Base-by-base conservation (phyloP, 37 sponge, comb jelly and placozoan species). In the Axinella damicornis region DNA sequence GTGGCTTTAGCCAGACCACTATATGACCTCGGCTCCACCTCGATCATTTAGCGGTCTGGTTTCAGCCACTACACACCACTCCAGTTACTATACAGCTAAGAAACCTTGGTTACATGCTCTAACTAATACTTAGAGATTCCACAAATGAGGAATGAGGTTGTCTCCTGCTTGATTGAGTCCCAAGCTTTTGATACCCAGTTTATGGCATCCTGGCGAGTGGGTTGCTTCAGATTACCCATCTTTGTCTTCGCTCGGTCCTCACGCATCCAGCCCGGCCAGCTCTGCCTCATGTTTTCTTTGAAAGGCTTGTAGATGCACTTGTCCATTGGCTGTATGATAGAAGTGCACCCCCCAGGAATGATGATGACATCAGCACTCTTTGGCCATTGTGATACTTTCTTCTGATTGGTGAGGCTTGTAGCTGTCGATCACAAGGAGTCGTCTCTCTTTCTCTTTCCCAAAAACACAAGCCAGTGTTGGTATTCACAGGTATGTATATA, bases 111-210 rank as follows among this genome's bases (percentile, higher is more conserved):
- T 46, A 46, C 46, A 46, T 46, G 9, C 46, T 46, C 46, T 46
- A 46, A 46, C 46, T 46, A 46, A 46, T 46, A 46, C 46, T 62
- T 62, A 20, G 76, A 53, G 6, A 75, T 75, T 24, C 76, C 76
- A 57, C 76, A 75, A n/a, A 75, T 27, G 28, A 75, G 1, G 57
- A 75, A 75, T 14, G 76, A 54, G n/a, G n/a, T n/a, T n/a, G n/a
- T n/a, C n/a, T n/a, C n/a, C n/a, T n/a, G 64, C 38, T 34, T 62
- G 39, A 62, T 34, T 40, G 38, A n/a, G n/a, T n/a, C n/a, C n/a
- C n/a, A n/a, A n/a, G n/a, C n/a, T n/a, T n/a, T n/a, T n/a, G n/a
- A n/a, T n/a, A n/a, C n/a, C n/a, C n/a, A n/a, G n/a, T n/a, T n/a
- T n/a, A n/a, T n/a, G n/a, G n/a, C n/a, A n/a, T 78, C 65, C 24